These are phyloP conservation scores for Anhinga rufa DNA, from an alignment of 2,113 vertebrate genomes.

Conservation along the genomic window DNA sequence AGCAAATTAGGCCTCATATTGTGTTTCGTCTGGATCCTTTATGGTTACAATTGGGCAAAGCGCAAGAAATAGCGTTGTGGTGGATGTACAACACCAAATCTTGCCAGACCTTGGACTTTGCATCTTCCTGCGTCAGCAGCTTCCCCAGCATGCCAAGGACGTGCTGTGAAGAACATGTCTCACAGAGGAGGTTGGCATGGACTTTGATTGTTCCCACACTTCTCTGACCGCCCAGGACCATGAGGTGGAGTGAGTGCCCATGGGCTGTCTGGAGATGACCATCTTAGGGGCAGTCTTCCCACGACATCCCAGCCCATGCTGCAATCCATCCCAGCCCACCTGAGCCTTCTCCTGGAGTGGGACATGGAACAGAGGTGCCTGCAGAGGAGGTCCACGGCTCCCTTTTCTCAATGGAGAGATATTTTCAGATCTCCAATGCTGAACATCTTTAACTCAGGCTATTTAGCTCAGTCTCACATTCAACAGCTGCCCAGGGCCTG, in stretches of 20 bases:
- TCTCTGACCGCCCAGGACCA: not conserved
- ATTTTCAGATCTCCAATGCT: not conserved
- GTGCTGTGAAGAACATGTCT: fast-evolving
- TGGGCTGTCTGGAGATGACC: not conserved
- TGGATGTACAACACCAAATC: not conserved
- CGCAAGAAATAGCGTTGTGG: not conserved
- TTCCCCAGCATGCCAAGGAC: not conserved
- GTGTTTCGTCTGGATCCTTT: not conserved
- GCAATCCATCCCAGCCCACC: not conserved
- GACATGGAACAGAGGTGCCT: not conserved
- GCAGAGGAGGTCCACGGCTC: not conserved
- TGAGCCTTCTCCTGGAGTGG: not conserved
- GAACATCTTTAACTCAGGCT: not conserved
- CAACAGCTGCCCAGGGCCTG: not conserved
- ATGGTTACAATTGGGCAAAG: not conserved
- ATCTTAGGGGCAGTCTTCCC: not conserved
- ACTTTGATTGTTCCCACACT: not conserved
- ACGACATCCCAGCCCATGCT: not conserved
- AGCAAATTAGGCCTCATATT: not conserved
- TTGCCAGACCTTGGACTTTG: not conserved
- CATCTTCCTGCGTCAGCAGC: not conserved
- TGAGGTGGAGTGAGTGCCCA: not conserved
- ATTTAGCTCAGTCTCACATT: not conserved
- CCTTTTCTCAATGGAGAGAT: not conserved
- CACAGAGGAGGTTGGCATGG: not conserved